A percentile compares a stretch with the other conserved stretches of the same genome.
Conservation (phyloP, 2,113 vertebrate genomes). For the Malurus alboscapulatus region DNA sequence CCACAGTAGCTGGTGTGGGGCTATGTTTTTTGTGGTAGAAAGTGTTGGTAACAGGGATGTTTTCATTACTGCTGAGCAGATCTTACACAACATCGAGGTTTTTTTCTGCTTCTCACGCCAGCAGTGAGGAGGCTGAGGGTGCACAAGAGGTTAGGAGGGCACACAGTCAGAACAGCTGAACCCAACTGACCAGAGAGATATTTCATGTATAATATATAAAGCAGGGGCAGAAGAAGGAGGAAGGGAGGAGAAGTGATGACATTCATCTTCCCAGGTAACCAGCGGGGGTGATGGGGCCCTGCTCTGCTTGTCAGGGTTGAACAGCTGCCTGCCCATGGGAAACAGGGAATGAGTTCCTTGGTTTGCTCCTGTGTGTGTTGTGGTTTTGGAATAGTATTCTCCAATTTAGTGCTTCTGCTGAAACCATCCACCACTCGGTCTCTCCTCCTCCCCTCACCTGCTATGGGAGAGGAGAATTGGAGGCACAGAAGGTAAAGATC, state of each 20-base stretch:
- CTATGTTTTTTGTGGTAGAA: not conserved
- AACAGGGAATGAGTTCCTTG: not conserved
- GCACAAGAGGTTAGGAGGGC: not conserved
- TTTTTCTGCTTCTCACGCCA: not conserved
- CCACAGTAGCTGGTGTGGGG: not conserved
- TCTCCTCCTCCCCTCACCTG: no score
- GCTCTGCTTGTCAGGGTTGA: not conserved
- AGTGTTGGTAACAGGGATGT: not conserved
- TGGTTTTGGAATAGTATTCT: not conserved
- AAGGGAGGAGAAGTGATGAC: no score
- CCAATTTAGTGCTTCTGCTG: not conserved
- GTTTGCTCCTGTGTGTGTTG: fast-evolving
- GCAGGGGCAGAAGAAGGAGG: not conserved
- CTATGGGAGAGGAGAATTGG: fast-evolving
- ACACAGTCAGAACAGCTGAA: not conserved
- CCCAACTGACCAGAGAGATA: not conserved
- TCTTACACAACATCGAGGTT: not conserved
- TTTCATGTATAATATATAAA: not conserved
- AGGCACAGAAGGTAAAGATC: not conserved
- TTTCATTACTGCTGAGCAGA: not conserved
- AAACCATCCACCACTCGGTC: fast-evolving
- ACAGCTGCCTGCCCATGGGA: not conserved
- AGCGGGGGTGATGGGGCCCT: fast-evolving
- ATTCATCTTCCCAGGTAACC: not conserved
- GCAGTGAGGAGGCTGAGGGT: not conserved